Conservation (phyloP, 2,888 invertebrate species). For the Vesta saturnalis region DNA sequence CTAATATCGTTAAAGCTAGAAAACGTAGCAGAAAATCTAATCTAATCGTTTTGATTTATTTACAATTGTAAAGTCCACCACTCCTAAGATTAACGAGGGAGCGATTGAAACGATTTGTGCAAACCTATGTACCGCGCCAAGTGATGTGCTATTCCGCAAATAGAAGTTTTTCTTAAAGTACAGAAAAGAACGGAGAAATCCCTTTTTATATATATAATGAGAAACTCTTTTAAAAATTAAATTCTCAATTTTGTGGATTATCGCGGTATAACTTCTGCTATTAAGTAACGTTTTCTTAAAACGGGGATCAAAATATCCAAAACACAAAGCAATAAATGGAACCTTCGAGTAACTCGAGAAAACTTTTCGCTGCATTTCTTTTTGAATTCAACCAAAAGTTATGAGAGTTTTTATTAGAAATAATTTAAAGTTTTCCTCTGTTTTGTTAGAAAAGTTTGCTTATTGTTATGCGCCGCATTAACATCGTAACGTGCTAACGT, state of each 20-base stretch:
- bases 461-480: slow-evolving; percentile 37
- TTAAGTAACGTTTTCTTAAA: neutral
- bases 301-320: slow-evolving; percentile 9
- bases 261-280: neutral
- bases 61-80: slow-evolving; percentile 34
- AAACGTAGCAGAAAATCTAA: slow-evolving; percentile 31
- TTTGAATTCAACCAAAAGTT: slow-evolving; percentile 28
- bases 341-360: slow-evolving; percentile 15
- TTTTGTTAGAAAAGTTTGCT: slow-evolving; percentile 27
- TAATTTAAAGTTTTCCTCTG: slow-evolving; percentile 36
- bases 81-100: slow-evolving; percentile 37
- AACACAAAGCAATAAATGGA: slow-evolving; percentile 23
- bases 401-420: slow-evolving; percentile 35
- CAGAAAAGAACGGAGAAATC: slow-evolving; percentile 22
- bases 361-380: slow-evolving; percentile 32
- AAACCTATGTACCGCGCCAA: slow-evolving; percentile 23
- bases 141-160: slow-evolving; percentile 26
- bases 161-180: slow-evolving; percentile 25
- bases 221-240: slow-evolving; percentile 7
- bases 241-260: slow-evolving; percentile 7
- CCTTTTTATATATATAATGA: slow-evolving; percentile 10
- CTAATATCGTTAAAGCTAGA: slow-evolving; percentile 1
- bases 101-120: slow-evolving; percentile 33
- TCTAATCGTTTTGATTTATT: slow-evolving; percentile 33
- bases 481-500: slow-evolving; percentile 35